Base-by-base conservation (phyloP, 2,113 vertebrate genomes). In the Carassius auratus region DNA sequence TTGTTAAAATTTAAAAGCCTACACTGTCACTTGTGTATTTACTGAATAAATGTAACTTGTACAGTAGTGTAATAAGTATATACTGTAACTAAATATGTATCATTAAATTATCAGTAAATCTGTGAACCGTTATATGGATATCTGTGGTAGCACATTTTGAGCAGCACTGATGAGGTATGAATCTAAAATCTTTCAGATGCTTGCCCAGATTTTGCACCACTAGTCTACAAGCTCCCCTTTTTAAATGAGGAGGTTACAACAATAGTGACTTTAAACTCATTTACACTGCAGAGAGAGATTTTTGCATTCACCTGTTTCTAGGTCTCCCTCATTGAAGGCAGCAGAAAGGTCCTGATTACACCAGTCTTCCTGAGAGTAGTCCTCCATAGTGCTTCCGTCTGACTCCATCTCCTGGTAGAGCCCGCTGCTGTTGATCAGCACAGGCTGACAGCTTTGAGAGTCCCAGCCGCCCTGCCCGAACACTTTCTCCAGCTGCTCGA, bases 401-500 rank as follows among this genome's bases (percentile, higher is more conserved):
- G 97, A 99, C 93, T 99, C 98, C 96, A 99, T 96, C 92, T 99
- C 98, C 95, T 99, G 98, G 91, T 99, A 99, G 86, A 99, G 91
- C 50, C 98, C 98, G 0, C 97, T 99, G 95, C 98, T 99, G 95
- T 99, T 99, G 94, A 99, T 99, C 88, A 99, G 95, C 87, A 99
- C 98, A 0, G 98, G 98, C 88, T 98, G 98, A 90, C 97, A 99
- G 93, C 95, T 96, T 92, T 98, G 98, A 80, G 97, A 96, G 88
- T 99, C 98, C 98, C 98, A 99, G 93, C 98, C 98, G 42, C 98
- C 98, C 92, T 99, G 98, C 45, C 98, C 98, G 50, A 99, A 99
- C 87, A 99, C 98, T 91, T 99, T 97, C 94, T 99, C 98, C 95
- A 99, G 96, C 96, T 99, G 98, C 78, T 99, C 98, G 8, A 99